Evolutionary conservation across 2,113 vertebrate species (phyloP), one percentile per base, ranked within the genome.

Genomic region (Myotis brandtii): DNA sequence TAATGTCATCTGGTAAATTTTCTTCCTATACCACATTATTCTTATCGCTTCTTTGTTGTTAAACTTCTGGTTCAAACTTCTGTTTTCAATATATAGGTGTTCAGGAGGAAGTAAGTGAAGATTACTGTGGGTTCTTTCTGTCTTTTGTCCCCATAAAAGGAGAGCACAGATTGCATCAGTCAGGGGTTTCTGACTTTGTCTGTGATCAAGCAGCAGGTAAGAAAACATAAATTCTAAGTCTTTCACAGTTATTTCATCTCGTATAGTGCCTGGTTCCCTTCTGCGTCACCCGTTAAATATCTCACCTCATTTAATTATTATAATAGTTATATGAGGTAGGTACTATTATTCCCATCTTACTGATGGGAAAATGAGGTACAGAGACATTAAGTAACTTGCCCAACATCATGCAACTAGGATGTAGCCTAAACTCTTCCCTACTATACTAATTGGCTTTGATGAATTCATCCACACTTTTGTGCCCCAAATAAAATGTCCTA

Each of bases 61-160:
- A 48, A 86, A 30, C 6, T 48, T n/a, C n/a, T 83, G 50, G 43
- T 30, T 86, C 59, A 94, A 46, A 48, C 50, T 91, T 91, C 40
- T 64, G 20, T 87, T 94, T 96, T 91, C 59, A 94, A 93, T 4
- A 73, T 64, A 86, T 3, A 86, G 37, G 14, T 54, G 40, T 73
- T 67, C 67, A 54, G 54, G 11, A 12, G 40, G 5, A 54, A 54
- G 32, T 46, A 80, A 95, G 5, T 52, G 67, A 84, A 80, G 18
- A 79, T 52, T 43, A 79, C 4, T 73, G 14, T 67, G 30, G 14
- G 32, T 64, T 86, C 82, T 80, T 69, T 91, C n/a, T 88, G 20
- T 7, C 62, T 87, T 77, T n/a, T 62, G 67, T 64, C 62, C 50
- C 43, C 64, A 73, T 56, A 37, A 64, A 66, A 62, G 86, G 13